These are phyloP conservation scores for Penaeus chinensis DNA, from an alignment of 1,140 invertebrate species.

Conservation along the genomic window DNA sequence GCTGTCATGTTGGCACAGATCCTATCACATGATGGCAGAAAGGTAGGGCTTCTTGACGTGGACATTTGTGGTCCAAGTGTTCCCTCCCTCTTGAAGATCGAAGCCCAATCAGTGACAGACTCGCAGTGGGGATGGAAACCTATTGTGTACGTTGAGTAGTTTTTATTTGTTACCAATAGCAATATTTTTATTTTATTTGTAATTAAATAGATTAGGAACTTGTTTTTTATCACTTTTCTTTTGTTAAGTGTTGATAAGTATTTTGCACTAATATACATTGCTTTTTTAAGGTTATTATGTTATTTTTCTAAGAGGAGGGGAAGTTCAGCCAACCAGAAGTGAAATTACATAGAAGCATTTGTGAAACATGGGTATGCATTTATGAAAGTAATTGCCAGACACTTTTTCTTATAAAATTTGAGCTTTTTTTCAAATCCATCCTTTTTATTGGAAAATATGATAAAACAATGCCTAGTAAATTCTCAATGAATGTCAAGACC, in stretches of 20 bases:
- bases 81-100: slow-evolving; percentile 69
- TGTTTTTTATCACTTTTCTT: background rate
- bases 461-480: too few relatives aligned
- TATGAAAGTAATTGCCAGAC: too few relatives aligned
- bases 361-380: too few relatives aligned
- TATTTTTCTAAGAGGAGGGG: too few relatives aligned
- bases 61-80: slow-evolving; percentile 72
- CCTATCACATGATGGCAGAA: slow-evolving; percentile 31
- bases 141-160: slow-evolving; percentile 67
- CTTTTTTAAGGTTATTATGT: too few relatives aligned
- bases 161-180: background rate
- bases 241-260: background rate
- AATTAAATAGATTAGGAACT: background rate
- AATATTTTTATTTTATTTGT: background rate
- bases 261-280: too few relatives aligned
- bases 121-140: slow-evolving; percentile 74
- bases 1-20: slow-evolving; percentile 37
- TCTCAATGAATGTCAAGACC: too few relatives aligned
- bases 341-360: too few relatives aligned
- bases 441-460: too few relatives aligned
- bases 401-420: too few relatives aligned
- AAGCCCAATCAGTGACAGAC: slow-evolving; percentile 71
- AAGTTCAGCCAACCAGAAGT: too few relatives aligned
- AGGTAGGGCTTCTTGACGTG: slow-evolving; percentile 70
- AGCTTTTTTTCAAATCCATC: too few relatives aligned